Evolutionary conservation across 2,113 vertebrate genomes (phyloP).

Genomic region (Sphyrna mokarran): DNA sequence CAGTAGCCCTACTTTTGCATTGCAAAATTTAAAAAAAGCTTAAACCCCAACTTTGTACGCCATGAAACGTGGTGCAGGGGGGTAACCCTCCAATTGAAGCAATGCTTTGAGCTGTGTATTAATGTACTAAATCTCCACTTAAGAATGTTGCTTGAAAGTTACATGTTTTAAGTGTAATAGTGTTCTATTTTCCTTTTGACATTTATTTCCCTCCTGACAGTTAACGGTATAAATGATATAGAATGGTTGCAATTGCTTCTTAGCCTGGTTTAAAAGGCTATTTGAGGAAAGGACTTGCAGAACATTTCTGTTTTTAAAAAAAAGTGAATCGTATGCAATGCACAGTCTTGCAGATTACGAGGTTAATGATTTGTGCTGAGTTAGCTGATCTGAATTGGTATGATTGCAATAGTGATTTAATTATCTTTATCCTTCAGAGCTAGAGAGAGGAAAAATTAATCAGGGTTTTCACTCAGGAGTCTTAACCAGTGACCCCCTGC

Average conservation of each 20-base stretch:
- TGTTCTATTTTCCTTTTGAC: not conserved
- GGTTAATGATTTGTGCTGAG: not conserved
- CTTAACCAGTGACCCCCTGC: not conserved
- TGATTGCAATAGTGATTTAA: not conserved
- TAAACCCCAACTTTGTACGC: not conserved
- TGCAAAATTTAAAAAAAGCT: not conserved
- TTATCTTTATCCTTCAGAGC: not conserved
- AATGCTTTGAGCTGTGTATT: not conserved
- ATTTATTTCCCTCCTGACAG: not conserved
- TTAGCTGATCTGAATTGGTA: constrained; percentile 11
- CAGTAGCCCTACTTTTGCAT: not conserved
- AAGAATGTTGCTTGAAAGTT: not conserved
- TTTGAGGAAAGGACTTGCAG: not conserved
- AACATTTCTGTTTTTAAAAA: not conserved
- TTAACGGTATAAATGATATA: not conserved
- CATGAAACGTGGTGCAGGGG: not conserved
- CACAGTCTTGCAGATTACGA: not conserved
- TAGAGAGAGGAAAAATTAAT: not conserved
- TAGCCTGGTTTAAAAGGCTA: not conserved
- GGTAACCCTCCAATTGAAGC: not conserved
- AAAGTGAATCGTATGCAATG: not conserved
- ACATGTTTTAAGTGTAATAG: not conserved
- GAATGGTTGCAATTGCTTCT: not conserved
- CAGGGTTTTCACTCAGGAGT: not conserved
- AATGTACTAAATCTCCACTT: not conserved